Conservation (phyloP, 2,113 vertebrate genomes). For the Vidua macroura region DNA sequence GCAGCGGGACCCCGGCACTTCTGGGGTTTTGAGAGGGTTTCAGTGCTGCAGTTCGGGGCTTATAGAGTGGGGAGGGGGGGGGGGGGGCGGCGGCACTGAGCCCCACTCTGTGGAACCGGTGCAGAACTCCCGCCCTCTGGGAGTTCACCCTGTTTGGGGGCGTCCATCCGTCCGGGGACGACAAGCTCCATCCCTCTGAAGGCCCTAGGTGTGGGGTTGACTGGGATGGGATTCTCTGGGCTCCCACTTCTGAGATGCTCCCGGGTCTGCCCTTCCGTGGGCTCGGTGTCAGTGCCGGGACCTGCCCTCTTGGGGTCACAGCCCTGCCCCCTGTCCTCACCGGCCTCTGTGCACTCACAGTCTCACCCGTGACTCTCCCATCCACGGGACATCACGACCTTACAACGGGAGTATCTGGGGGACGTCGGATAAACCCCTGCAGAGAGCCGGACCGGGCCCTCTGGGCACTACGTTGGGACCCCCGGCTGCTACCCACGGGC, state of each 20-base stretch:
- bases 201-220: fast-evolving
- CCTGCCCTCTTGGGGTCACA: fast-evolving
- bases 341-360: neutral
- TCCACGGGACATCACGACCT: neutral
- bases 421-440: fast-evolving
- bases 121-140: neutral
- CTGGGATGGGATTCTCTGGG: neutral
- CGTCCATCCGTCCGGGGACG: neutral
- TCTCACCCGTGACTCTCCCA: neutral
- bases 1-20: neutral
- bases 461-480: neutral
- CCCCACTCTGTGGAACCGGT: fast-evolving
- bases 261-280: neutral
- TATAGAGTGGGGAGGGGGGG: neutral
- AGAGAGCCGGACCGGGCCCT: neutral
- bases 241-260: neutral
- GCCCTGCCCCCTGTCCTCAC: neutral
- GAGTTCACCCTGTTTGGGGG: neutral
- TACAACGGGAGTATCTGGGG: neutral
- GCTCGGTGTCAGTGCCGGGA: fast-evolving
- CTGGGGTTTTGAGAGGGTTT: neutral
- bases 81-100: neutral
- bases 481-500: neutral
- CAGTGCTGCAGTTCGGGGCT: neutral
- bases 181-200: fast-evolving